phyloP scores from a whole-genome alignment of 2,888 invertebrate species.

The Drosophila diplacantha region DNA sequence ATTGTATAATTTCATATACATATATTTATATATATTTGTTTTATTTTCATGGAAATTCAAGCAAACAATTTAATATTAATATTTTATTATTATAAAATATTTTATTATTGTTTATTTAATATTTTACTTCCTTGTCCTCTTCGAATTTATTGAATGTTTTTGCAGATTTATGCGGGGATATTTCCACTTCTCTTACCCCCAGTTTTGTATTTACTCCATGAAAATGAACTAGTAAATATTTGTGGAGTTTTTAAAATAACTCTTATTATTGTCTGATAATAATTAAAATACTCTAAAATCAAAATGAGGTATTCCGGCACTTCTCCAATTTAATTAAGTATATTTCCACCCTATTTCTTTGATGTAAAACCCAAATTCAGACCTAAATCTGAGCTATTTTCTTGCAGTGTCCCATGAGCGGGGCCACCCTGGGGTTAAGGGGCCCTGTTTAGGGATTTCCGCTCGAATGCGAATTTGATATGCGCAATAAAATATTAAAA shows the following conservation, averaged over 20 bases:
- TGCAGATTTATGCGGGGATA: too few species aligned
- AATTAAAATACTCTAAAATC: background rate
- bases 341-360: background rate
- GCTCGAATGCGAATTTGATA: slow-evolving; percentile 70
- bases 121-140: too few species aligned
- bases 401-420: background rate
- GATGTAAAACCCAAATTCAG: background rate
- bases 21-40: too few species aligned
- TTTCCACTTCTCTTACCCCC: too few species aligned
- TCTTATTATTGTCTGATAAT: background rate
- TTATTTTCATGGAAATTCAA: too few species aligned
- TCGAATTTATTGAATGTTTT: too few species aligned
- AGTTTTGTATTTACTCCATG: background rate
- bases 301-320: background rate
- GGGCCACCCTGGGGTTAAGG: slow-evolving; percentile 14
- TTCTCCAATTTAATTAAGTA: background rate
- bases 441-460: slow-evolving; percentile 67
- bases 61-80: too few species aligned
- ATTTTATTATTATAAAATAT: too few species aligned
- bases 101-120: too few species aligned
- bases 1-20: too few species aligned
- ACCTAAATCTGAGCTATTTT: background rate
- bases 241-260: background rate
- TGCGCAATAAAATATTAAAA: slow-evolving; percentile 68
- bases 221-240: background rate